Conservation (phyloP, 2,888 invertebrate species). For the Zaprionus obscuricornis region DNA sequence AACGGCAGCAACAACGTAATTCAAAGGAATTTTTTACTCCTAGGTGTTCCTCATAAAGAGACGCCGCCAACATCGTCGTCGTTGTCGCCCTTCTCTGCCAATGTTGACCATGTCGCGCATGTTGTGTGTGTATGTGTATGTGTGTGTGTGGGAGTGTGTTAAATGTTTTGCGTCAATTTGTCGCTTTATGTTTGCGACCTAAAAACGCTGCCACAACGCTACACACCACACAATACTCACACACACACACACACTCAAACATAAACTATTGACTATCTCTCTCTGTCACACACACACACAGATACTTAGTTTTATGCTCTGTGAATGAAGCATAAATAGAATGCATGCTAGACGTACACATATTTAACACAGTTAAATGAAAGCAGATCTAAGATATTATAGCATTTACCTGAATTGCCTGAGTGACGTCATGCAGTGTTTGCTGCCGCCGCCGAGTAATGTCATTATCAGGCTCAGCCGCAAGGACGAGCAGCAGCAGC, state of each 20-base stretch:
- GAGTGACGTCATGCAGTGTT: conserved; percentile 72
- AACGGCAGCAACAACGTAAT: conserved; percentile 49
- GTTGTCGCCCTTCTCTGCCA: conserved; percentile 12
- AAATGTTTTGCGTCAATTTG: conserved; percentile 79
- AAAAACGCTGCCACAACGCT: conserved; percentile 34
- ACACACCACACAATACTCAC: conserved; percentile 14
- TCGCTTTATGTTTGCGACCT: conserved; percentile 63
- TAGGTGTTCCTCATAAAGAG: conserved; percentile 60
- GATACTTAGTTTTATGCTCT: conserved; percentile 15
- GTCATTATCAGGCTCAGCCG: conserved; percentile 72
- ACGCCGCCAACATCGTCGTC: conserved; percentile 34
- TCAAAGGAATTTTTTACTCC: conserved; percentile 73
- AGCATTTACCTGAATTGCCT: conserved; percentile 45
- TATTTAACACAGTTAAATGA: conserved; percentile 37
- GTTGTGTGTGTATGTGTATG: conserved; percentile 5
- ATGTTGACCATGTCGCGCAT: conserved; percentile 59
- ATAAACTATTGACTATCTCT: too few species aligned
- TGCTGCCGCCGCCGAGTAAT: conserved; percentile 63
- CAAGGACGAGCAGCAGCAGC: conserved; percentile 36
- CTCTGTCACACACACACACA: conserved; percentile 1
- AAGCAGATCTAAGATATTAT: conserved; percentile 21
- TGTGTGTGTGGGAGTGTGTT: conserved; percentile 50
- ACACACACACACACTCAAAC: conserved; percentile 11
- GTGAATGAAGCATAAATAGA: conserved; percentile 51
- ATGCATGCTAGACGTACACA: conserved; percentile 11